phyloP scores from a whole-genome alignment of 2,888 invertebrate species.

The Rhimphoctona megacephalus region DNA sequence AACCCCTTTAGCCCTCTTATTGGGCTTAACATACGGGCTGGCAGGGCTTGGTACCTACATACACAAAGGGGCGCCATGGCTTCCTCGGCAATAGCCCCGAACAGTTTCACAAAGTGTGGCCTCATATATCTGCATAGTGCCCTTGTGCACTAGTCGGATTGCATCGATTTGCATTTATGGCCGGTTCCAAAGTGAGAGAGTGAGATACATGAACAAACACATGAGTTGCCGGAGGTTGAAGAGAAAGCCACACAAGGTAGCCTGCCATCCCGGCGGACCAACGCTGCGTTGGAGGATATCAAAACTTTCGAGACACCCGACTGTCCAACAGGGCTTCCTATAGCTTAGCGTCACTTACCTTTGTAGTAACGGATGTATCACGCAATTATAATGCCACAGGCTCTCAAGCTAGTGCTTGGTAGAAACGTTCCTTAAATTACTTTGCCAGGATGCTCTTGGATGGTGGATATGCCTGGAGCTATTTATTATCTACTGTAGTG shows the following conservation, averaged over 20 bases:
- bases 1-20: constrained; percentile 35
- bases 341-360: constrained; percentile 35
- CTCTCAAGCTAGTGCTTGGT: background rate
- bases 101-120: constrained; percentile 38
- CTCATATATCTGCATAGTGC: background rate
- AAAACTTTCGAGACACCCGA: constrained; percentile 41
- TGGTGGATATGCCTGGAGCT: background rate
- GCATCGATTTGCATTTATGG: constrained; percentile 56
- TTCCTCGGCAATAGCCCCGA: constrained; percentile 8
- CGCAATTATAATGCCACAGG: constrained; percentile 35
- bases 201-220: background rate
- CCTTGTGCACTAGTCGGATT: constrained; percentile 25
- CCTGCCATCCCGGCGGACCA: background rate
- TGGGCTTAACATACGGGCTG: constrained; percentile 25
- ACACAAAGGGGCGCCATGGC: constrained; percentile 24
- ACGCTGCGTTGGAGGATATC: background rate
- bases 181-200: constrained; percentile 5
- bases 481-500: constrained; percentile 24
- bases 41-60: constrained; percentile 2
- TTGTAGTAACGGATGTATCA: constrained; percentile 9
- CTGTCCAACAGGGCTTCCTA: constrained; percentile 25
- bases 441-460: background rate
- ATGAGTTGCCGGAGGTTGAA: background rate
- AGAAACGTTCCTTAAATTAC: constrained; percentile 5
- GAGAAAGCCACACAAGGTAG: constrained; percentile 32